A percentile compares a stretch with the other conserved stretches of the same genome.
Conservation (phyloP, 2,797 vertebrate genomes). For the Rousettus madagascariensis region DNA sequence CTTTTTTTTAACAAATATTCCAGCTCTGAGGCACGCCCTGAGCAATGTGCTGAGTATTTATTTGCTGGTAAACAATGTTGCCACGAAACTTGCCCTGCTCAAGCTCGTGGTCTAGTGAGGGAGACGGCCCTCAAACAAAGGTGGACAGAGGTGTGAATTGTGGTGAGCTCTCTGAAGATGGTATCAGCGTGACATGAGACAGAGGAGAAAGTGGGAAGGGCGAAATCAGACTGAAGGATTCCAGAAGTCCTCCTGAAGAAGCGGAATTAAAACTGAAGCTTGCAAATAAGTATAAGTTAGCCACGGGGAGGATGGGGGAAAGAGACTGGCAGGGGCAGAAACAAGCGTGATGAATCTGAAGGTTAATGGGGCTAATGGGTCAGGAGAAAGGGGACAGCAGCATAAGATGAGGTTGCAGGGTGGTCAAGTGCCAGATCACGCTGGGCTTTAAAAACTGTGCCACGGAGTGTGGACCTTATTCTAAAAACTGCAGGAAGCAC, state of each 20-base stretch:
- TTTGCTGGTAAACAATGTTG: not conserved
- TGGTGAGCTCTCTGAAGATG: not conserved
- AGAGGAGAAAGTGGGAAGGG: not conserved
- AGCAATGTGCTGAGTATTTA: not conserved
- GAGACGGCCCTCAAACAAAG: not conserved
- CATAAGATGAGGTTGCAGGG: not conserved
- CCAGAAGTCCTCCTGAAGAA: not conserved
- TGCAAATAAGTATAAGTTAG: not conserved
- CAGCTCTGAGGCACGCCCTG: not conserved
- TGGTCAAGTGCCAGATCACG: accelerated
- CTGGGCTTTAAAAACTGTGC: not conserved
- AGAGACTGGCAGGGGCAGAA: not conserved
- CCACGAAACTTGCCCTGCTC: not conserved
- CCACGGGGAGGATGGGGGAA: not conserved
- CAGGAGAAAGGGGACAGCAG: not conserved
- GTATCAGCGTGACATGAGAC: not conserved
- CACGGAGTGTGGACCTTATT: not conserved
- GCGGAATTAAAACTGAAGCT: not conserved
- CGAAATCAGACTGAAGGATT: not conserved
- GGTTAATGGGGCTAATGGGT: not conserved
- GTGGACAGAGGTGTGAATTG: not conserved
- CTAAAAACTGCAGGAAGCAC: not conserved
- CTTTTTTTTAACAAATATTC: slow-evolving; percentile 3
- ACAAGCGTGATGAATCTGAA: not conserved
- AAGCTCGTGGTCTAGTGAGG: not conserved